A percentile compares a stretch with the other conserved stretches of the same genome.
These are phyloP conservation scores for Tor tambroides DNA, from an alignment of 2,113 vertebrate genomes.

Conservation along the genomic window DNA sequence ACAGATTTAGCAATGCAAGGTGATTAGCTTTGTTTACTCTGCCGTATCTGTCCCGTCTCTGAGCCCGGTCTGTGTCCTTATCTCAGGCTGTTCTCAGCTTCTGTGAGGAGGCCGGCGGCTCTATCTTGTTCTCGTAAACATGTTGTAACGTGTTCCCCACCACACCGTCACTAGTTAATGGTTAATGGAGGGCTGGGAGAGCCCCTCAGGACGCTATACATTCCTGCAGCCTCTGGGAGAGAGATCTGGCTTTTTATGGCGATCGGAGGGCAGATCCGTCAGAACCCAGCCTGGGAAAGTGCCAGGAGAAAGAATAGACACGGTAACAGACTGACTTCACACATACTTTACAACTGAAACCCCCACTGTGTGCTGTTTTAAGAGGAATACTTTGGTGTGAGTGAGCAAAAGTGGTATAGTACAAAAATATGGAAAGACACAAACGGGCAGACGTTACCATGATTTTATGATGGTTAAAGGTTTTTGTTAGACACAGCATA, in stretches of 20 bases:
- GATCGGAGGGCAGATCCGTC: constrained; percentile 19
- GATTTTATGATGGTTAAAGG: background rate
- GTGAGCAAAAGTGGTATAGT: background rate
- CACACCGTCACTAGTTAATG: constrained; percentile 52
- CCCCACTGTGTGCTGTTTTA: background rate
- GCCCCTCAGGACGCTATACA: constrained; percentile 51
- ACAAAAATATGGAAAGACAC: background rate
- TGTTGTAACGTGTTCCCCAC: constrained; percentile 45
- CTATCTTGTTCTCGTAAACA: constrained; percentile 51
- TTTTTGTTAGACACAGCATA: background rate
- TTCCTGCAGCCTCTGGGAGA: constrained; percentile 36
- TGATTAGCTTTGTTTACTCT: constrained; percentile 53
- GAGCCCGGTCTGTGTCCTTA: constrained; percentile 31
- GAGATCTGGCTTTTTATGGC: constrained; percentile 28
- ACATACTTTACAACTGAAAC: constrained; percentile 2
- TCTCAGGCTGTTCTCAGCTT: constrained; percentile 48
- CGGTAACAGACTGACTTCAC: constrained; percentile 2
- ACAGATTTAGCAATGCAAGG: constrained; percentile 44
- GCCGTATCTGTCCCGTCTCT: constrained; percentile 31
- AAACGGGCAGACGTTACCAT: background rate
- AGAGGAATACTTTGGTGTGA: background rate
- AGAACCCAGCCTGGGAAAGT: constrained; percentile 22
- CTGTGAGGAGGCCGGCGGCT: constrained; percentile 47
- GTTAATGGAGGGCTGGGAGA: constrained; percentile 50
- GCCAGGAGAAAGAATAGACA: constrained; percentile 6